Conservation (phyloP, 2,113 vertebrate genomes). For the Scortum barcoo region DNA sequence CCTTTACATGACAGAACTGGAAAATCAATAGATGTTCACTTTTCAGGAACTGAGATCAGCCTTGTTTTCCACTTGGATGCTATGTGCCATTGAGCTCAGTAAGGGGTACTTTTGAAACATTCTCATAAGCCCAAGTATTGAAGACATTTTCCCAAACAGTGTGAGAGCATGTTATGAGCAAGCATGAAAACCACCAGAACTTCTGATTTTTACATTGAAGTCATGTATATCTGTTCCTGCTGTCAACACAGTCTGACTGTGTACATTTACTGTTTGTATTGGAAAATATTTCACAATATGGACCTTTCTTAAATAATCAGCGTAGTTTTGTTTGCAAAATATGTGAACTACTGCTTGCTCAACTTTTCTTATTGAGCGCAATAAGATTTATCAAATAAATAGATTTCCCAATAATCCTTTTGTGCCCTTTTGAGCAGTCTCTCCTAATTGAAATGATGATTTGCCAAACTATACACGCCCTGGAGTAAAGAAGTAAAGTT, state of each 20-base stretch:
- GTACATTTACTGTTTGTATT: neutral
- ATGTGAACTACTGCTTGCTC: too few species aligned
- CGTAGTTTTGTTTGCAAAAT: neutral
- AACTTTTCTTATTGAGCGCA: neutral
- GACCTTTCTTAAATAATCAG: neutral
- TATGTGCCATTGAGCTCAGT: neutral
- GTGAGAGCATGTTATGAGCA: neutral
- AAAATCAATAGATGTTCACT: neutral
- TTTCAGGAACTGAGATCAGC: neutral
- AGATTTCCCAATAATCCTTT: neutral
- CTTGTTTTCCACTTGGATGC: neutral
- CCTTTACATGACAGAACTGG: neutral
- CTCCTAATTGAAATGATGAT: neutral
- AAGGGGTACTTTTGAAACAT: neutral
- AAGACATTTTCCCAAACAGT: neutral
- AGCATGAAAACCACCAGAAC: constrained; percentile 6
- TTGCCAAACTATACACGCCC: neutral
- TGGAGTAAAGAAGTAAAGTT: neutral
- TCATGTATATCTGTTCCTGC: neutral
- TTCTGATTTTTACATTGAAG: neutral
- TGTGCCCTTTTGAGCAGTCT: neutral
- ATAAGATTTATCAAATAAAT: neutral
- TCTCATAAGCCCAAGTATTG: neutral
- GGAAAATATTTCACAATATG: neutral
- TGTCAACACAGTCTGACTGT: neutral